phyloP scores from a whole-genome alignment of 2,113 vertebrate genomes.

The Shinisaurus crocodilurus region DNA sequence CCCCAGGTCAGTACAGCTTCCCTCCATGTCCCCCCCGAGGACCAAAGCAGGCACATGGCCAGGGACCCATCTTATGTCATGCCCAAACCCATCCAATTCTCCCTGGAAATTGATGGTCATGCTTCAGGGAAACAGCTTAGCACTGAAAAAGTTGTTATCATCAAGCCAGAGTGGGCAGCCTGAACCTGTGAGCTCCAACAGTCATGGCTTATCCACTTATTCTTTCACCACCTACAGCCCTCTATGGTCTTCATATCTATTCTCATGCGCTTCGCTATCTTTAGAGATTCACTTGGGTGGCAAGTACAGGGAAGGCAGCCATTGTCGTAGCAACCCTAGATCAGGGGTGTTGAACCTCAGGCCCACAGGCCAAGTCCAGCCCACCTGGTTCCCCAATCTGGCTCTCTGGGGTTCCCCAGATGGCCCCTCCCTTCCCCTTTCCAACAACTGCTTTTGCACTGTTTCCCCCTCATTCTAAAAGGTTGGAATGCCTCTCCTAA shows the following conservation, averaged over 20 bases:
- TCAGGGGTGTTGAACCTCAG: background rate
- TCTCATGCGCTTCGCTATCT: slow-evolving; percentile 51
- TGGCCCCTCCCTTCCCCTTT: no score
- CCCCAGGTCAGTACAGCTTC: background rate
- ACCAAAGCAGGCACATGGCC: slow-evolving; percentile 10
- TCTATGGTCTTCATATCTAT: background rate
- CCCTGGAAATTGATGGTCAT: slow-evolving; percentile 21
- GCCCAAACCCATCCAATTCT: slow-evolving; percentile 18
- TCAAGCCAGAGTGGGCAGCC: background rate
- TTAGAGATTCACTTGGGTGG: background rate
- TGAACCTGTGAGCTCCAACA: slow-evolving; percentile 33
- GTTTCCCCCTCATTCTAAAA: no score
- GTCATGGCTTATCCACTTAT: background rate
- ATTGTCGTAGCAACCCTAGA: background rate
- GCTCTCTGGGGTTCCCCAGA: no score
- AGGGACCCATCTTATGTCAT: background rate
- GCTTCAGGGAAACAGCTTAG: background rate
- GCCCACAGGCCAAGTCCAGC: no score
- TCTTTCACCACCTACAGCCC: background rate
- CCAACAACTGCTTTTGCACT: no score
- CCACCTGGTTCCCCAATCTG: no score
- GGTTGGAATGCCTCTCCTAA: no score
- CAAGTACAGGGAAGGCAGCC: background rate
- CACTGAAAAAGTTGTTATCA: slow-evolving; percentile 1
- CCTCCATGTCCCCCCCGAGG: background rate